Evolutionary conservation across 37 sponge, comb jelly and placozoan species (phyloP).

Genomic region (Corticium candelabrum): DNA sequence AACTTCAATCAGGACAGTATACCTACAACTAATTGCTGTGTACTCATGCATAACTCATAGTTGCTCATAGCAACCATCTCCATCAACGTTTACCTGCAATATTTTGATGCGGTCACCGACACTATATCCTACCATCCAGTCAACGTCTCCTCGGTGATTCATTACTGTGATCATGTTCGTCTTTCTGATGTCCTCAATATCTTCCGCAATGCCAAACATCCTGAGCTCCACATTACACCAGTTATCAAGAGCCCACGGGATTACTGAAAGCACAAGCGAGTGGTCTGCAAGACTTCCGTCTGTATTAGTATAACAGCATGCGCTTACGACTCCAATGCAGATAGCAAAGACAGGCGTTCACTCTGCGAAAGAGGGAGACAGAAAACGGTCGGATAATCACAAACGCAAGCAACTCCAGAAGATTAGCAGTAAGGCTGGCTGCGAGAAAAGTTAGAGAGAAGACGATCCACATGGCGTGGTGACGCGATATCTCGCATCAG

Average conservation of each 20-base stretch:
- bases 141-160: conserved; percentile 89
- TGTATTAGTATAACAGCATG: neutral
- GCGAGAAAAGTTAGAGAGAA: neutral
- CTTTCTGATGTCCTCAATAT: neutral
- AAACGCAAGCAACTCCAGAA: neutral
- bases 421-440: neutral
- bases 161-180: conserved; percentile 25
- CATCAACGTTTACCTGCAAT: conserved; percentile 71
- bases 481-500: too few species aligned
- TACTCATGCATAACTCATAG: too few species aligned
- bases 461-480: too few species aligned
- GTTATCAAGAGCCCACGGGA: neutral
- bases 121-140: conserved; percentile 91
- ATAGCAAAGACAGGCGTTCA: neutral
- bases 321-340: neutral
- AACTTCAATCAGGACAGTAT: too few species aligned
- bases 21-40: too few species aligned
- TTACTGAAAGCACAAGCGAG: neutral
- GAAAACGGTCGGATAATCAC: neutral
- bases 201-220: neutral
- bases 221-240: neutral
- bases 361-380: neutral
- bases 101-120: conserved; percentile 50
- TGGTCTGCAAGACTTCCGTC: neutral
- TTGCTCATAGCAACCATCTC: too few species aligned